A percentile compares a stretch with the other conserved stretches of the same genome.
Conservation (phyloP, 2,113 vertebrate genomes). For the Zapornia atra region DNA sequence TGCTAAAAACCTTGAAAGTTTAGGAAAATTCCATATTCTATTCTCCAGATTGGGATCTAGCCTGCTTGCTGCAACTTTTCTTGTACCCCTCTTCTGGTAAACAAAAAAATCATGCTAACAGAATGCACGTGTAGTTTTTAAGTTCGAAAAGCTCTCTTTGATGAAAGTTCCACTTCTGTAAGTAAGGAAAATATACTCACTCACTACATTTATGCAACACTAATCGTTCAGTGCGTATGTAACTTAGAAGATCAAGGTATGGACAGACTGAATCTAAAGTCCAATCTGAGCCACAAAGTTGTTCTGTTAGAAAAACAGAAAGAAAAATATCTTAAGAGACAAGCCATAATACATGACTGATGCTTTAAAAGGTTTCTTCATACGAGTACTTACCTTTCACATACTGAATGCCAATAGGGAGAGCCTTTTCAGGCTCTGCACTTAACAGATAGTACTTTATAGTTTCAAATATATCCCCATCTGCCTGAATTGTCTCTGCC, state of each 20-base stretch:
- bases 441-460: conserved; percentile 90
- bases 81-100: not conserved
- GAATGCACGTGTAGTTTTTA: not conserved
- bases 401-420: conserved; percentile 85
- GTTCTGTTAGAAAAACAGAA: conserved; percentile 74
- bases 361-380: not conserved
- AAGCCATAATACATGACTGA: not conserved
- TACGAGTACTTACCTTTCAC: conserved; percentile 85
- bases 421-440: conserved; percentile 88
- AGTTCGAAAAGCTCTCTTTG: not conserved
- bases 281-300: conserved; percentile 87
- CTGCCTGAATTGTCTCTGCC: conserved; percentile 77
- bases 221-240: conserved; percentile 90
- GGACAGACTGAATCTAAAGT: conserved; percentile 84
- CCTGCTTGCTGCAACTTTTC: not conserved
- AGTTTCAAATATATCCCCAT: conserved; percentile 83
- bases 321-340: not conserved
- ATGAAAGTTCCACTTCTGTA: not conserved
- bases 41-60: not conserved
- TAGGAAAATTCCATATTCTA: not conserved
- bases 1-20: not conserved
- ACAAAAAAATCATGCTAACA: not conserved
- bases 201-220: conserved; percentile 84
- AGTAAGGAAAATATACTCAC: conserved; percentile 78
- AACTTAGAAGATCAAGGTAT: conserved; percentile 90